These are phyloP conservation scores for Bovichtus variegatus DNA, from an alignment of 2,797 vertebrate genomes.

Conservation along the genomic window DNA sequence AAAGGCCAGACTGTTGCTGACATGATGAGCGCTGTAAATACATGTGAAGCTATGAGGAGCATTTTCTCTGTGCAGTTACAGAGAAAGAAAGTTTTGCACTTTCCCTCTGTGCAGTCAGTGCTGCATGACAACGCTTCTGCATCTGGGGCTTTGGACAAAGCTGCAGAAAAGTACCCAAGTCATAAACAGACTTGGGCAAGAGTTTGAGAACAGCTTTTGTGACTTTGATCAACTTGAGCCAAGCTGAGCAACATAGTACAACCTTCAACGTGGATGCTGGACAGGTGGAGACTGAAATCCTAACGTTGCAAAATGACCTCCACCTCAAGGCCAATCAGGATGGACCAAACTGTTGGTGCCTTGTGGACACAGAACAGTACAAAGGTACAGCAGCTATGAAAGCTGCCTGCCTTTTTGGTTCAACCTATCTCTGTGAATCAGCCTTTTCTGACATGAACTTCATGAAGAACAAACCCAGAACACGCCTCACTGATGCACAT, in stretches of 20 bases:
- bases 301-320: slow-evolving; percentile 44
- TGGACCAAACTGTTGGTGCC: slow-evolving; percentile 43
- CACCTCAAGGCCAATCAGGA: slow-evolving; percentile 37
- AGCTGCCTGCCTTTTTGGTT: too few species aligned
- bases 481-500: too few species aligned
- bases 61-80: slow-evolving; percentile 34
- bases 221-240: slow-evolving; percentile 4
- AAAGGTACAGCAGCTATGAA: slow-evolving; percentile 42
- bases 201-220: too few species aligned
- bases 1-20: too few species aligned
- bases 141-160: slow-evolving; percentile 31
- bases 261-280: slow-evolving; percentile 23
- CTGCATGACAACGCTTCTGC: slow-evolving; percentile 42
- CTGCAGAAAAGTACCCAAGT: too few species aligned
- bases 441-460: too few species aligned
- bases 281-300: slow-evolving; percentile 42
- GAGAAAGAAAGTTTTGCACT: slow-evolving; percentile 28
- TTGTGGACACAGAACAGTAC: slow-evolving; percentile 44
- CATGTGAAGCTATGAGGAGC: too few species aligned
- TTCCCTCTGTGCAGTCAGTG: slow-evolving; percentile 31
- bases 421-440: too few species aligned
- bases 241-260: background rate
- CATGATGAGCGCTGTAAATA: too few species aligned
- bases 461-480: too few species aligned
- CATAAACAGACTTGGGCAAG: too few species aligned